Evolutionary conservation across 2,888 invertebrate genomes (phyloP).

Genomic region (Caenorhabditis macrosperma): DNA sequence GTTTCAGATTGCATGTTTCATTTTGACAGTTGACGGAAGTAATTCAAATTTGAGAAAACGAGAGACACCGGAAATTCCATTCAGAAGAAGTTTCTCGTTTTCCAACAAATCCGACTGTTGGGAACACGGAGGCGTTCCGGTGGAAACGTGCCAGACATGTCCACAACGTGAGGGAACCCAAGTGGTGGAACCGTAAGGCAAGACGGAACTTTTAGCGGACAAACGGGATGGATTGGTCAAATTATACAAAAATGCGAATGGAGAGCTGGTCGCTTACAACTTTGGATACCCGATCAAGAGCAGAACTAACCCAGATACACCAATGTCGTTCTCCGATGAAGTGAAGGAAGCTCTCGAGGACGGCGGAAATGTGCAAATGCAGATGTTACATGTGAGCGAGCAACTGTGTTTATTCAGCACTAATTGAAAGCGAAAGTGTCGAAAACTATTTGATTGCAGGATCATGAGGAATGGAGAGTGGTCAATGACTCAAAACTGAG

Average conservation of each 20-base stretch:
- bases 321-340: neutral
- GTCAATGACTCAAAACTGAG: too few species aligned
- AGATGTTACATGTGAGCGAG: too few species aligned
- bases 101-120: too few species aligned
- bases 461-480: too few species aligned
- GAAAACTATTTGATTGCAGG: too few species aligned
- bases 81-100: too few species aligned
- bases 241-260: neutral
- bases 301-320: neutral
- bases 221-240: neutral
- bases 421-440: too few species aligned
- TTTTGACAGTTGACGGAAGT: neutral
- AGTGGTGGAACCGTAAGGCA: neutral
- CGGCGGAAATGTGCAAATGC: too few species aligned
- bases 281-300: neutral
- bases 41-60: neutral
- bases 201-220: neutral
- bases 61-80: neutral
- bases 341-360: neutral
- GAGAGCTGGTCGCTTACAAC: neutral
- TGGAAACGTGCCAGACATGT: neutral
- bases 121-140: neutral
- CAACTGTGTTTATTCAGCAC: too few species aligned
- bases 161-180: neutral
- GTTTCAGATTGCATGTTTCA: neutral